Evolutionary conservation across 2,888 invertebrate species (phyloP), one percentile per base, ranked within the genome.

Genomic region (Phorcus lineatus): DNA sequence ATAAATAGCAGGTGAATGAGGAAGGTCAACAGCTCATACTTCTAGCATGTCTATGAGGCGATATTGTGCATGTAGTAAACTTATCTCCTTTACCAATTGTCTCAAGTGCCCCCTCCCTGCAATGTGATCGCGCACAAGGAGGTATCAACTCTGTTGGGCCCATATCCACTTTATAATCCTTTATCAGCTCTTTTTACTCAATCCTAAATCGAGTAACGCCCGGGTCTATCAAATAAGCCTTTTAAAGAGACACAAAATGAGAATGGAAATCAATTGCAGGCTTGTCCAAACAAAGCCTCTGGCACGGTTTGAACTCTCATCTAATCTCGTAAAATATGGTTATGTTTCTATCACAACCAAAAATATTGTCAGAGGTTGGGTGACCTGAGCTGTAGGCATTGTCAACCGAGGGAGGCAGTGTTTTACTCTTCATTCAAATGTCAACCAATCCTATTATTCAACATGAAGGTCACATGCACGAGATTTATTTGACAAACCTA

Each of bases 151-250:
- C 24, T 13, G 17, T 13, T 24, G 16, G 28, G 9, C 62, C 13
- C 62, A 62, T 62, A 28, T 31, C 62, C 62, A 62, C 28, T 24
- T 62, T 57, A 24, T 62, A 62, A 62, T 62, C 62, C 16, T 62
- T 31, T 28, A 62, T 62, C 16, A n/a, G 62, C 62, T 62, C 62
- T 62, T 62, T 31, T 62, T 62, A 62, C 62, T 16, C 62, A 16
- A 28, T 62, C 62, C 62, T 28, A 62, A 62, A 62, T 62, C n/a
- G 28, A 62, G 62, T 62, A 62, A 62, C 62, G 62, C 62, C 62
- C 62, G 16, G 28, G 62, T 62, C 62, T 62, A 62, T 62, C 62
- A 62, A 62, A 62, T 62, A 28, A 62, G 28, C 62, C 28, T 22
- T 62, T 62, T 62, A 62, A 62, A 24, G 62, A 62, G 62, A 28